Conservation (phyloP, 1,140 invertebrate genomes). For the Drosophila nigrodunni region DNA sequence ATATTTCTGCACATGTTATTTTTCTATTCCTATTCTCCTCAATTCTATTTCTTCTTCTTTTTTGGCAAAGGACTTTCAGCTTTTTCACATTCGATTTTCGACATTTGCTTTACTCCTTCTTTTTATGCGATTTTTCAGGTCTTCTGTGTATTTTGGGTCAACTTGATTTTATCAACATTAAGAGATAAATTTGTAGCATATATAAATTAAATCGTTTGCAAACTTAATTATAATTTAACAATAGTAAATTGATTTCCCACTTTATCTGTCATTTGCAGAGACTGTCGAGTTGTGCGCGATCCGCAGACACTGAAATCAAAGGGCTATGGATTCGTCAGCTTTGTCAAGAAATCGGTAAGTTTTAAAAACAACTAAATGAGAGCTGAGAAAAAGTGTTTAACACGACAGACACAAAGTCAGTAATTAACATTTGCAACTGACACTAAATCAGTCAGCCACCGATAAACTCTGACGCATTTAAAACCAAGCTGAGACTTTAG, state of each 20-base stretch:
- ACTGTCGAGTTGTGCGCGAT: constrained; percentile 99
- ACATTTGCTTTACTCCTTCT: constrained; percentile 50
- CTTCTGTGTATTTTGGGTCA: constrained; percentile 27
- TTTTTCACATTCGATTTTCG: constrained; percentile 44
- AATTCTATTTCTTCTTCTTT: neutral
- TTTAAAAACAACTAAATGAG: constrained; percentile 8
- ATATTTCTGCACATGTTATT: constrained; percentile 76
- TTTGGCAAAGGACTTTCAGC: constrained; percentile 44
- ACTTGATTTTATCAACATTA: constrained; percentile 28
- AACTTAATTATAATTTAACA: constrained; percentile 16
- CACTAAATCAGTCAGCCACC: neutral
- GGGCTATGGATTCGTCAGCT: constrained; percentile 99
- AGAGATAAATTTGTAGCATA: constrained; percentile 44
- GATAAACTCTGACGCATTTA: neutral
- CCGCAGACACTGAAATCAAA: constrained; percentile 99
- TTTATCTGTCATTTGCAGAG: constrained; percentile 88
- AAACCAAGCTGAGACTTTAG: neutral
- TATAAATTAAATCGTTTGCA: constrained; percentile 40
- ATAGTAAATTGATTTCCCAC: constrained; percentile 31
- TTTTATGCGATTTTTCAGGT: constrained; percentile 34
- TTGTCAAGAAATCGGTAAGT: constrained; percentile 98
- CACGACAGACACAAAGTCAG: neutral
- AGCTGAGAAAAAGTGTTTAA: neutral
- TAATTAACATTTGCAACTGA: neutral
- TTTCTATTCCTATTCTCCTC: constrained; percentile 53